These are phyloP conservation scores for Trissonchulus latispiculum DNA, from an alignment of 2,888 invertebrate species.

Conservation along the genomic window DNA sequence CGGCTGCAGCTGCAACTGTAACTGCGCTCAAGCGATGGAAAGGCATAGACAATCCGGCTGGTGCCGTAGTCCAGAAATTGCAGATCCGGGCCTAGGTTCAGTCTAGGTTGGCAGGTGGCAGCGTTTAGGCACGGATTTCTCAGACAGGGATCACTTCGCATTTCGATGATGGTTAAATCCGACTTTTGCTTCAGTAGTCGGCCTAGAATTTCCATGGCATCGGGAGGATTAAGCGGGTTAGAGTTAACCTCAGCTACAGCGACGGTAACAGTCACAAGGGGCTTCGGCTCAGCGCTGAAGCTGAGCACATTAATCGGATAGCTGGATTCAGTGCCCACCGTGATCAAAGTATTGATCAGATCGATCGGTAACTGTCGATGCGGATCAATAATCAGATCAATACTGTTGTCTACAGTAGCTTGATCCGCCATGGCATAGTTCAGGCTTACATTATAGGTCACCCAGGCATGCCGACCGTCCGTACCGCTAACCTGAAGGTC, in stretches of 20 bases:
- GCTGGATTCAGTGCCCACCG: too few relatives aligned
- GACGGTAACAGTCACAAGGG: too few relatives aligned
- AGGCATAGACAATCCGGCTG: constrained; percentile 48
- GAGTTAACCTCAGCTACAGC: too few relatives aligned
- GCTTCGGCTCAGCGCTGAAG: too few relatives aligned
- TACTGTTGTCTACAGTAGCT: constrained; percentile 63
- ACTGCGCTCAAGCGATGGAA: constrained; percentile 56
- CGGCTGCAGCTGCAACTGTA: constrained; percentile 59
- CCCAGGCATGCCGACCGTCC: constrained; percentile 76
- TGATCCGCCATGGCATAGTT: constrained; percentile 71
- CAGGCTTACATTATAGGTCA: constrained; percentile 71
- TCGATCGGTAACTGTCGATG: neutral
- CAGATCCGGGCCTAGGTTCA: neutral
- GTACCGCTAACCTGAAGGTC: constrained; percentile 69
- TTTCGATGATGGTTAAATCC: neutral
- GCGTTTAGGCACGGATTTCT: neutral
- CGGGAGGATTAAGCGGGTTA: too few relatives aligned
- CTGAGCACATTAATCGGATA: too few relatives aligned
- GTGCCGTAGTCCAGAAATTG: neutral
- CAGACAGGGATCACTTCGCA: neutral
- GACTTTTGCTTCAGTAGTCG: too few relatives aligned
- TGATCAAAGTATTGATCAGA: too few relatives aligned
- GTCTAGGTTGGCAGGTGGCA: neutral
- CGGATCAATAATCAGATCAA: too few relatives aligned
- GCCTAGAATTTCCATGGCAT: too few relatives aligned